Base-by-base conservation (phyloP, 2,113 vertebrate genomes). In the Leucosticte australis region DNA sequence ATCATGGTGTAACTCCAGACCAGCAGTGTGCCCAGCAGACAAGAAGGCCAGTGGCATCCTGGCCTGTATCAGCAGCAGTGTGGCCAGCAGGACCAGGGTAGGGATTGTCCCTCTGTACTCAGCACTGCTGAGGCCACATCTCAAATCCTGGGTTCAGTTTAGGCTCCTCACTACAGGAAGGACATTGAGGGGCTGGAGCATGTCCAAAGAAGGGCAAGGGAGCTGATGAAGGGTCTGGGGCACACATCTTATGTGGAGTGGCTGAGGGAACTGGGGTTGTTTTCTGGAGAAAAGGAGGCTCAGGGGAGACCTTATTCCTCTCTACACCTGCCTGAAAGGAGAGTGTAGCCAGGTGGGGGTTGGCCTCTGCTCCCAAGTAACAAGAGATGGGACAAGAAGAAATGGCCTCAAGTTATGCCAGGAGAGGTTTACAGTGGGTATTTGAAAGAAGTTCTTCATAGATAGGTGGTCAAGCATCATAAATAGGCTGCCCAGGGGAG, bases 161-260 rank as follows among this genome's bases (percentile, higher is more conserved):
- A n/a, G 53, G 21, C 11, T 31, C 18, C 35, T 62, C 11, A 22
- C 28, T 41, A n/a, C 30, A 41, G 14, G 33, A 74, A 52, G 30
- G 62, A 31, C 17, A 68, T 3, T 35, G 30, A 68, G 17, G 10
- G 7, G 10, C 12, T 76, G 63, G 12, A 69, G 20, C 0, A 0
- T 35, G 12, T 49, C 21, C 41, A 35, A 9, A 62, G 62, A 60
- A 62, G 24, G 47, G 26, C 27, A 52, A 9, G 0, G 0, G 46
- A 81, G 44, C 10, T 24, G 28, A 5, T 24, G 39, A 82, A 39
- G 19, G 28, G 22, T n/a, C 37, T 46, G 41, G 30, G 13, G 30
- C 26, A 55, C 9, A 13, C 35, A 15, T 31, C 30, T 17, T 47
- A 3, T 4, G 14, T 47, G 46, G n/a, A 31, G n/a, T 14, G 13